A percentile compares a stretch with the other conserved stretches of the same genome.
phyloP scores from a whole-genome alignment of 2,888 invertebrate genomes.

The Ectropis crepuscularia region DNA sequence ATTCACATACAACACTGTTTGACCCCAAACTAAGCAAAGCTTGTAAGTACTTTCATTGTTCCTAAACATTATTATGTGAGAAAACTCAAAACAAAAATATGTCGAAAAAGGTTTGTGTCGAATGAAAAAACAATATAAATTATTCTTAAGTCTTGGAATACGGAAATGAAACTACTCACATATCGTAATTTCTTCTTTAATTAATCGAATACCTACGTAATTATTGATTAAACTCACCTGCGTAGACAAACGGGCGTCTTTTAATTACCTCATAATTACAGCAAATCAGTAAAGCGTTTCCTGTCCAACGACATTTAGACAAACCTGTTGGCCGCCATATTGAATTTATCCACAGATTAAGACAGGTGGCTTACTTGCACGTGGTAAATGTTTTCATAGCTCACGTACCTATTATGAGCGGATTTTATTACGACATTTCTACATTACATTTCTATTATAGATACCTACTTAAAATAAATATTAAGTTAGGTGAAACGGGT shows the following conservation, averaged over 20 bases:
- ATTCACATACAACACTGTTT: no score
- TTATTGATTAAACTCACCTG: constrained; percentile 2
- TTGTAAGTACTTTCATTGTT: no score
- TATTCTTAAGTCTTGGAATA: no score
- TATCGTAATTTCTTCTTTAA: neutral
- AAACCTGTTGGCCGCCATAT: constrained; percentile 30
- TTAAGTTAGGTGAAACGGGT: no score
- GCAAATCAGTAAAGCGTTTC: constrained; percentile 20
- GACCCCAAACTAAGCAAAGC: no score
- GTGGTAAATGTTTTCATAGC: constrained; percentile 10
- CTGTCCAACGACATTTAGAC: constrained; percentile 27
- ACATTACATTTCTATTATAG: neutral
- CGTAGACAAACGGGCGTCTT: constrained; percentile 22
- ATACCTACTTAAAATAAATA: no score
- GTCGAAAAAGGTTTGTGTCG: no score
- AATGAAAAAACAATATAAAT: no score
- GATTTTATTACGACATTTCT: neutral
- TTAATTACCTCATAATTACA: constrained; percentile 12
- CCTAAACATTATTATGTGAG: no score
- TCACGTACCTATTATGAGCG: neutral
- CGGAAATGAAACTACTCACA: no score
- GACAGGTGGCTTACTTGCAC: constrained; percentile 27
- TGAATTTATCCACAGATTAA: constrained; percentile 21
- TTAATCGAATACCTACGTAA: neutral
- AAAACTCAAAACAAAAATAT: no score